Percentiles rank a stretch among this genome's conserved stretches.
phyloP scores from a whole-genome alignment of 2,797 vertebrate species.

The Aphelocoma californica region DNA sequence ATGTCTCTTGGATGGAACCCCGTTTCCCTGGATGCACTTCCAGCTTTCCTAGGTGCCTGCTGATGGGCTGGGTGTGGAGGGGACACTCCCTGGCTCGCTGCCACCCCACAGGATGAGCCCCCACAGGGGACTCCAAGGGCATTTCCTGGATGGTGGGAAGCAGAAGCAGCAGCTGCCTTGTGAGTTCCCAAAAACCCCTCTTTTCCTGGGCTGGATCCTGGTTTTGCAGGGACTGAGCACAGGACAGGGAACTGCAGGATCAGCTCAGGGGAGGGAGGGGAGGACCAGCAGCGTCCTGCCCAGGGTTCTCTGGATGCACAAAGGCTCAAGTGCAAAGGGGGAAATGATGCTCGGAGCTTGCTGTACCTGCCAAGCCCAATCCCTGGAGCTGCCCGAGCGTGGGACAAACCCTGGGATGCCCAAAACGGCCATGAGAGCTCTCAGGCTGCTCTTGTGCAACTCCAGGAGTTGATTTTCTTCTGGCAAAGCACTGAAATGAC shows the following conservation, averaged over 20 bases:
- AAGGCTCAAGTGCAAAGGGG: background rate
- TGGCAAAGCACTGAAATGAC: background rate
- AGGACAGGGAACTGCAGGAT: background rate
- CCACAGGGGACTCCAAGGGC: background rate
- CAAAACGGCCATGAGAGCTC: background rate
- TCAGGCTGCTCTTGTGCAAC: background rate
- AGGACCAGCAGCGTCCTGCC: background rate
- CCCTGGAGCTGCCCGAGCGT: background rate
- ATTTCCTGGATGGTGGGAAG: background rate
- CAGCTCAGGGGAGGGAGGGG: background rate
- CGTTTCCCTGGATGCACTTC: fast-evolving
- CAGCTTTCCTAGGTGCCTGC: background rate
- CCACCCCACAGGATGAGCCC: background rate
- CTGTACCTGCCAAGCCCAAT: background rate
- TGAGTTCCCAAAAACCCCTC: background rate
- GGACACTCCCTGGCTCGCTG: background rate
- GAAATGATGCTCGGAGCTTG: fast-evolving
- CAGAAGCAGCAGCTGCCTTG: background rate
- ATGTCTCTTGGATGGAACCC: fast-evolving
- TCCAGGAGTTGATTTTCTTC: background rate
- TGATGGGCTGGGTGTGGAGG: background rate
- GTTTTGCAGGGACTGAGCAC: background rate
- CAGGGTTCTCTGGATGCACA: background rate
- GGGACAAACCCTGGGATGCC: background rate
- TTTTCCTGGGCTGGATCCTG: background rate